Conservation (phyloP, 2,113 vertebrate species). For the Numida meleagris region DNA sequence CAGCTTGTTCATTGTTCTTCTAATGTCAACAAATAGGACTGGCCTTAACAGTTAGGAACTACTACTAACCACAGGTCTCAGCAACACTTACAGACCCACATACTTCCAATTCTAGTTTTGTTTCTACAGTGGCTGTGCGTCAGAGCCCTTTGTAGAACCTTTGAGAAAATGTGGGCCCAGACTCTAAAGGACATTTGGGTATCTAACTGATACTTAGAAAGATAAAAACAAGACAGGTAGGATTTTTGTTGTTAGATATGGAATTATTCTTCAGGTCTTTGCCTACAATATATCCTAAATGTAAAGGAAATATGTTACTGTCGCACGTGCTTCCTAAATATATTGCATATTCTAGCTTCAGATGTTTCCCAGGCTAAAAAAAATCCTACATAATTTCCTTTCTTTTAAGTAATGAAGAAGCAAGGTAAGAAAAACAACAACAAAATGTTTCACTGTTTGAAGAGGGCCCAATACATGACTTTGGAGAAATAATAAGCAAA, state of each 20-base stretch:
- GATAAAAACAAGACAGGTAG: not conserved
- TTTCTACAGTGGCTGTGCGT: not conserved
- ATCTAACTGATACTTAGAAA: not conserved
- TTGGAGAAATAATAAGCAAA: not conserved
- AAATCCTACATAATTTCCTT: not conserved
- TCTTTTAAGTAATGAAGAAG: not conserved
- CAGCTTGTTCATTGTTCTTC: not conserved
- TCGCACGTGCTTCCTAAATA: not conserved
- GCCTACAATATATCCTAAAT: not conserved
- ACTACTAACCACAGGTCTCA: not conserved
- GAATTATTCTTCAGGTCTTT: not conserved
- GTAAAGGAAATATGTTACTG: not conserved
- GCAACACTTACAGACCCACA: not conserved
- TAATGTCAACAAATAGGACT: not conserved
- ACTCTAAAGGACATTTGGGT: not conserved
- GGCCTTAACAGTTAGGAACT: not conserved
- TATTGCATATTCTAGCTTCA: not conserved
- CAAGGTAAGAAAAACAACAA: not conserved
- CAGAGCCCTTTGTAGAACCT: not conserved
- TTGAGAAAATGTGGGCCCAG: not conserved
- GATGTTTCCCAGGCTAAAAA: not conserved
- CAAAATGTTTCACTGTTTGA: not conserved
- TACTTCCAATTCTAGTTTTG: not conserved
- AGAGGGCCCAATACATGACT: not conserved
- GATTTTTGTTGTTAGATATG: not conserved